Evolutionary conservation across 2,113 vertebrate genomes (phyloP).

Genomic region (Eolophus roseicapilla): DNA sequence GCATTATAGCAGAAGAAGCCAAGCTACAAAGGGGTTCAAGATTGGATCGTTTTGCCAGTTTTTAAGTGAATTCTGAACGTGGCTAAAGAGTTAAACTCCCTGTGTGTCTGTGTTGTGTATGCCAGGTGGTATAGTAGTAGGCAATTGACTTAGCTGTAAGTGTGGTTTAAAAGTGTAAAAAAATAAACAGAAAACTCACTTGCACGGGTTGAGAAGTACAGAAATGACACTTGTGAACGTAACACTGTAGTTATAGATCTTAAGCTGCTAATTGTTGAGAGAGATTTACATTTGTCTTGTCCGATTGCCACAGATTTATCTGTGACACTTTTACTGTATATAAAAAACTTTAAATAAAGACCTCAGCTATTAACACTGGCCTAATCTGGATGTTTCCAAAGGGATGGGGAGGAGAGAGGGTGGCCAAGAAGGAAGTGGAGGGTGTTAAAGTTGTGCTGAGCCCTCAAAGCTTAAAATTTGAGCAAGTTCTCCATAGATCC

Average conservation of each 20-base stretch:
- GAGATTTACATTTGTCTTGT: slow-evolving; percentile 81
- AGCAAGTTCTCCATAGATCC: background rate
- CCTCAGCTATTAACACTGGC: slow-evolving; percentile 75
- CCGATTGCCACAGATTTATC: slow-evolving; percentile 66
- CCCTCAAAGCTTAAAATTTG: background rate
- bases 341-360: slow-evolving; percentile 83
- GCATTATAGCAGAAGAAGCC: slow-evolving; percentile 10
- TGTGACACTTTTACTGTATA: slow-evolving; percentile 79
- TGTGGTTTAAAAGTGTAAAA: slow-evolving; percentile 76
- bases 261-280: slow-evolving; percentile 83
- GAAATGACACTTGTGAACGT: slow-evolving; percentile 79
- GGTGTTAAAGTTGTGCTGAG: background rate
- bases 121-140: slow-evolving; percentile 73
- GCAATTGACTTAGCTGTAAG: slow-evolving; percentile 76
- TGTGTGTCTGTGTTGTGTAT: slow-evolving; percentile 74
- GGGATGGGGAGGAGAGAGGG: background rate
- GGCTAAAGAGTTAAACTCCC: slow-evolving; percentile 65
- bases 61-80: slow-evolving; percentile 65
- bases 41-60: slow-evolving; percentile 33
- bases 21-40: slow-evolving; percentile 39
- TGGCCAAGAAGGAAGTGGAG: background rate
- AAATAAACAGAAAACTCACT: slow-evolving; percentile 71
- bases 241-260: slow-evolving; percentile 81
- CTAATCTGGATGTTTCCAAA: slow-evolving; percentile 14
- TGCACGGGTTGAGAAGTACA: slow-evolving; percentile 79